Percentiles rank a stretch among this genome's conserved stretches.
Conservation (phyloP, 2,797 vertebrate genomes). For the Protosalanx chinensis region DNA sequence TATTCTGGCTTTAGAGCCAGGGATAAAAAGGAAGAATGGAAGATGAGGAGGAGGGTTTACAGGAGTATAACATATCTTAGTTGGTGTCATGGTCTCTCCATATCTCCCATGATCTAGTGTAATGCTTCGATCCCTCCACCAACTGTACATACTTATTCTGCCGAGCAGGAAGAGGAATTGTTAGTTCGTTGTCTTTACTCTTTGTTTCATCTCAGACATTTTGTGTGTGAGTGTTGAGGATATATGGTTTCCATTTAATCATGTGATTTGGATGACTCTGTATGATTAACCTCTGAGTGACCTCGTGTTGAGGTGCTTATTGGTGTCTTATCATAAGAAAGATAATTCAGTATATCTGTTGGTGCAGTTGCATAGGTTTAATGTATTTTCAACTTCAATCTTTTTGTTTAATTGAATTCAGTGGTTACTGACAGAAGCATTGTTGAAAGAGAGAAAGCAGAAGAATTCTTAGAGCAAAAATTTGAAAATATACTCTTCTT, state of each 20-base stretch:
- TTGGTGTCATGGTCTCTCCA: slow-evolving; percentile 28
- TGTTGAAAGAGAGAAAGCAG: slow-evolving; percentile 48
- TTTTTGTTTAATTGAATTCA: slow-evolving; percentile 74
- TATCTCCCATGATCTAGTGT: slow-evolving; percentile 38
- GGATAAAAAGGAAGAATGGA: slow-evolving; percentile 34
- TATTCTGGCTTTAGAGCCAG: not conserved
- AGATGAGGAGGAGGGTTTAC: slow-evolving; percentile 46
- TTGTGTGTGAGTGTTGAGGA: no score
- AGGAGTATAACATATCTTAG: slow-evolving; percentile 43
- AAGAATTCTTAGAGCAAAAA: slow-evolving; percentile 58
- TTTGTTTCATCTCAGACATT: no score
- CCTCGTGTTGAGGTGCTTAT: no score
- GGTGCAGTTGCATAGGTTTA: slow-evolving; percentile 14
- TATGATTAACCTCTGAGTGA: no score
- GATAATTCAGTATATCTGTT: no score
- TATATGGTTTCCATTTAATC: no score
- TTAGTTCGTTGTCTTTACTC: no score
- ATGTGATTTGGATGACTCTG: no score
- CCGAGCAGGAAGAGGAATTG: no score
- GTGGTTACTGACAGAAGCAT: slow-evolving; percentile 58
- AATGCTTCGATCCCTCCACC: slow-evolving; percentile 38
- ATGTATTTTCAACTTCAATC: slow-evolving; percentile 49
- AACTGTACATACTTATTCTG: slow-evolving; percentile 12
- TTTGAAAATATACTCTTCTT: slow-evolving; percentile 49
- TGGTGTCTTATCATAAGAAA: no score